Base-by-base conservation (phyloP, 2,113 vertebrate species). In the Diphyllodes magnificus region DNA sequence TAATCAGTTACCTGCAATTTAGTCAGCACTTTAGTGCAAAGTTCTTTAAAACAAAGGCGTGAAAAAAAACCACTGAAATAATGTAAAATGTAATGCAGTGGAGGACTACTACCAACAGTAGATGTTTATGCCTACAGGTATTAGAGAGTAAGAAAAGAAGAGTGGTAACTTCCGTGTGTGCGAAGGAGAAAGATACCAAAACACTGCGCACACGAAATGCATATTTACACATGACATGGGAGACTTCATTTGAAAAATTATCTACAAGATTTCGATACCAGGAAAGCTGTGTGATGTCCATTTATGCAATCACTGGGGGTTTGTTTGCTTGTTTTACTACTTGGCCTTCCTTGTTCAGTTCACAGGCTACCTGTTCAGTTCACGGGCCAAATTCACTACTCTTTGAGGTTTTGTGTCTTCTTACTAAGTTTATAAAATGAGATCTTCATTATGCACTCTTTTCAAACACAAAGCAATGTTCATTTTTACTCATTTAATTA, bases 151-250 rank as follows among this genome's bases (percentile, higher is more conserved):
- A 53, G n/a, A 51, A 53, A 63, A 59, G 39, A 86, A 50, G 31
- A 91, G 19, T 39, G 3, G 39, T 13, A 68, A 33, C 21, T 54
- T 82, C 33, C 35, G 2, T 28, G 37, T 11, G 7, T 47, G 18
- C 6, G 25, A 10, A 68, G 82, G 19, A 63, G 15, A 79, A 19
- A 13, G 7, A 24, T 6, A 30, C 7, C 18, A 24, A 76, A 88
- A 20, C 33, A 71, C 24, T 30, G 19, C 8, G 12, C 5, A 5
- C 10, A 31, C 0, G 1, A 5, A 53, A 23, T 44, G 30, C 1
- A 2, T 28, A 11, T 59, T 75, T 60, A 31, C 64, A 57, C 1
- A 2, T 40, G 45, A 70, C n/a, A 31, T 1, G 35, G 11, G 31
- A 80, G 16, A 64, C 6, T 9, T 65, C 3, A 17, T 81, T 11